These are phyloP conservation scores for Sylvia atricapilla DNA, from an alignment of 2,113 vertebrate species.

Conservation along the genomic window DNA sequence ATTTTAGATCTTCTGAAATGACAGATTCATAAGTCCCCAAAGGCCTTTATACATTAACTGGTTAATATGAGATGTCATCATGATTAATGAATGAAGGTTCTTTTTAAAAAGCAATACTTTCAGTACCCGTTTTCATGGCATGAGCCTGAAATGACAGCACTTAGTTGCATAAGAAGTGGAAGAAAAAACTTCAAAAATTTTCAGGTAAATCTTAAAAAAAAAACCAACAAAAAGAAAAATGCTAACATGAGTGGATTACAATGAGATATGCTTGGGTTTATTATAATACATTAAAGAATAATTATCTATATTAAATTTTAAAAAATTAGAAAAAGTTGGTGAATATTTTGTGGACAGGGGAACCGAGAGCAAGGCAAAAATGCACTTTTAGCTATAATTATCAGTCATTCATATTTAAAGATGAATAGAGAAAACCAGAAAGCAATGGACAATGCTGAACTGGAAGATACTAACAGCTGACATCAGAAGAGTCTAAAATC, in stretches of 20 bases:
- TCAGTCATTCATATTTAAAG: background rate
- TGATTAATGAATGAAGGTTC: slow-evolving; percentile 20
- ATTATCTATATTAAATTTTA: background rate
- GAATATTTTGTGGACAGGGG: background rate
- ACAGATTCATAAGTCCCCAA: slow-evolving; percentile 18
- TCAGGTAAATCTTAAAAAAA: background rate
- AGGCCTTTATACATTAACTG: slow-evolving; percentile 5
- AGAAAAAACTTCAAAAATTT: background rate
- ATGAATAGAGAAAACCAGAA: background rate
- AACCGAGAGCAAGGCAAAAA: background rate
- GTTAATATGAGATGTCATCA: slow-evolving; percentile 44
- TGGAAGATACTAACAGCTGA: background rate
- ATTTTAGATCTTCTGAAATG: slow-evolving; percentile 25
- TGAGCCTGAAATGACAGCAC: background rate
- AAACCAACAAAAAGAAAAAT: background rate
- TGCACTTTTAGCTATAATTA: background rate
- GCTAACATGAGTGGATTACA: background rate
- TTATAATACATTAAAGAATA: background rate
- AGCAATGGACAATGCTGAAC: background rate
- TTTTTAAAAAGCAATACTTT: slow-evolving; percentile 9
- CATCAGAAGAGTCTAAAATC: background rate
- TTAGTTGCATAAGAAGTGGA: background rate
- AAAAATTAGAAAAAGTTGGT: background rate
- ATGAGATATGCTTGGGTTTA: background rate
- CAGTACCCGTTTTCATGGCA: background rate